Evolutionary conservation across 1,140 invertebrate genomes (phyloP), one percentile per base, ranked within the genome.

Genomic region (Palaemon carinicauda): DNA sequence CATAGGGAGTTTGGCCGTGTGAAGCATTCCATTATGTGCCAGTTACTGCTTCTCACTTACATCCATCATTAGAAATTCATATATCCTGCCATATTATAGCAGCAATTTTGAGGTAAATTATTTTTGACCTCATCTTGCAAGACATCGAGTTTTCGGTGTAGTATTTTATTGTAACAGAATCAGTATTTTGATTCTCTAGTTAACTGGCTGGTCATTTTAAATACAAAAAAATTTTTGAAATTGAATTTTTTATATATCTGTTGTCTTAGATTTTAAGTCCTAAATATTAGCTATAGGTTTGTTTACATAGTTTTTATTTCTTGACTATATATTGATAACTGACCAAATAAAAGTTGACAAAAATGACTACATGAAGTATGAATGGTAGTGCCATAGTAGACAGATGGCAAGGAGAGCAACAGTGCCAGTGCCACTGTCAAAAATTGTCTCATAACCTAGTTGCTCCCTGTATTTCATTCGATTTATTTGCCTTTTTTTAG

Each of bases 401-500:
- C 73, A 41, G 41, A 74, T 78, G 83, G 83, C 83, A 80, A 86
- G 50, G 69, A 73, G 31, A 86, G 77, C 75, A 86, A 86, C 83
- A 86, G 83, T 86, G 83, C 83, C 83, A 86, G 80, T 53, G 83
- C 83, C 65, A 86, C 50, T 86, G 75, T 86, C 78, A 52, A 86
- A 52, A 15, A 56, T 86, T 86, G 73, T 51, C 77, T 86, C 83
- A 80, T 78, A 86, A 73, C 69, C 83, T 86, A 86, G 83, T 79
- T 80, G 83, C 83, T 86, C 83, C 83, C 77, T 73, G 77, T 80
- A 54, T 56, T 86, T 80, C 80, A 86, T 86, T 86, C 80, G 79
- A 78, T 86, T 86, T 80, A 77, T 86, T 86, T 86, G 83, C 83
- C 83, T 86, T 52, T 77, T n/a, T 86, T 86, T 86, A 86, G 83